Evolutionary conservation across 2,113 vertebrate genomes (phyloP).

Genomic region (Cyanoderma ruficeps): DNA sequence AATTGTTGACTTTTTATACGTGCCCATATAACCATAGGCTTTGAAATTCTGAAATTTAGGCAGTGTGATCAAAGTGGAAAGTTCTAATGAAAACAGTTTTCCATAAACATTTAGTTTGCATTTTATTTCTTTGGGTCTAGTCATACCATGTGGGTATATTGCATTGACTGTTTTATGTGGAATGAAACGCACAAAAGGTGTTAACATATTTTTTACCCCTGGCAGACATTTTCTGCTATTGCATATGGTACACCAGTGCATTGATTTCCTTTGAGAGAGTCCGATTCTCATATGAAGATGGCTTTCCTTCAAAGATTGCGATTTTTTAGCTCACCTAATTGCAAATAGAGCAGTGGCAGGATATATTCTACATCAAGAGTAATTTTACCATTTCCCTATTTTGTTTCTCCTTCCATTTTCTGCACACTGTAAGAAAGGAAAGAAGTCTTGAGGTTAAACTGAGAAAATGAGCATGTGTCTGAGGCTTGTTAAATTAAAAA

Average conservation of each 20-base stretch:
- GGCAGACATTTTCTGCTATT: neutral
- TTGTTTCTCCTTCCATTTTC: neutral
- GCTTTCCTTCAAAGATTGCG: neutral
- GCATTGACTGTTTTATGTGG: neutral
- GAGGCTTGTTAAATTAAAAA: neutral
- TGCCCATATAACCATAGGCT: neutral
- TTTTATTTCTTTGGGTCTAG: neutral
- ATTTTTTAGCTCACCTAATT: neutral
- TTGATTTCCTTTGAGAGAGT: constrained; percentile 24
- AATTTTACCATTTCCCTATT: neutral
- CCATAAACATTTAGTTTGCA: neutral
- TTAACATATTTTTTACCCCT: neutral
- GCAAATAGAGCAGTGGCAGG: neutral
- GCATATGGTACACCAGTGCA: neutral
- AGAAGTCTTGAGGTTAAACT: neutral
- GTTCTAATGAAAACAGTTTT: neutral
- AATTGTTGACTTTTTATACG: neutral
- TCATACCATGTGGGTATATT: neutral
- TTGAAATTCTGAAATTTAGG: neutral
- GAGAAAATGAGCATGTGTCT: neutral
- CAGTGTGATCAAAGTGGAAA: neutral
- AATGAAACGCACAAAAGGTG: neutral
- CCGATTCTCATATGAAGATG: neutral
- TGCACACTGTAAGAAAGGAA: neutral
- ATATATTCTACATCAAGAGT: neutral